Evolutionary conservation across 2,113 vertebrate species (phyloP).

Genomic region (Paedocypris sp.): DNA sequence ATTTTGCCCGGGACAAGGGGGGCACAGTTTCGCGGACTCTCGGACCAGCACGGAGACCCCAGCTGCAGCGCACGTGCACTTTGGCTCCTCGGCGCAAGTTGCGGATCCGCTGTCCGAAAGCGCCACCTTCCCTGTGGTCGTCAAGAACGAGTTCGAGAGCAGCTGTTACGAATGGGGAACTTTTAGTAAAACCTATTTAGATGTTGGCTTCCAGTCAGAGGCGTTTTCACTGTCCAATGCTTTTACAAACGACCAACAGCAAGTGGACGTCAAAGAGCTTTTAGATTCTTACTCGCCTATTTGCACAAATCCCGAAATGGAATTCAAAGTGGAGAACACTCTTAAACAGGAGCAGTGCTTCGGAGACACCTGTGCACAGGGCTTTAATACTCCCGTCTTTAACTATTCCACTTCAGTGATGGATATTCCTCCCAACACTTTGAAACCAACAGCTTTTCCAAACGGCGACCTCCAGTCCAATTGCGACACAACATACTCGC

Average conservation of each 20-base stretch:
- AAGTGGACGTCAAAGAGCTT: constrained; percentile 68
- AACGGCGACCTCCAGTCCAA: constrained; percentile 50
- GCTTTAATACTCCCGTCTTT: constrained; percentile 53
- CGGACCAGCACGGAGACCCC: constrained; percentile 57
- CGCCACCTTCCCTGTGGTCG: constrained; percentile 70
- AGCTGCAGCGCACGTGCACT: constrained; percentile 47
- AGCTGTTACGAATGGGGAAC: constrained; percentile 78
- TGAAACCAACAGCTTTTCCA: constrained; percentile 52
- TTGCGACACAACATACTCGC: constrained; percentile 55
- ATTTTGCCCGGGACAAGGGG: constrained; percentile 60
- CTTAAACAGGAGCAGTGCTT: constrained; percentile 68
- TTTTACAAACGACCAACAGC: constrained; percentile 59
- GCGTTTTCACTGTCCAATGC: constrained; percentile 63
- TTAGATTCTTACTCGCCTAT: constrained; percentile 62
- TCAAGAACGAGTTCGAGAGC: constrained; percentile 74
- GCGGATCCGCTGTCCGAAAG: constrained; percentile 70
- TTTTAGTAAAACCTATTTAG: constrained; percentile 62
- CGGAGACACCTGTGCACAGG: constrained; percentile 60
- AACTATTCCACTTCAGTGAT: constrained; percentile 57
- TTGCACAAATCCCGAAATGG: constrained; percentile 58
- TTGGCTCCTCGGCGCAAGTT: constrained; percentile 65
- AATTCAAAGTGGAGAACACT: constrained; percentile 62
- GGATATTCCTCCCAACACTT: constrained; percentile 51
- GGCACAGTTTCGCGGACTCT: constrained; percentile 50
- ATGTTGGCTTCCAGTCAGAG: constrained; percentile 62